Evolutionary conservation across 2,797 vertebrate genomes (phyloP).

Genomic region (Microctenopoma steveboyesi): DNA sequence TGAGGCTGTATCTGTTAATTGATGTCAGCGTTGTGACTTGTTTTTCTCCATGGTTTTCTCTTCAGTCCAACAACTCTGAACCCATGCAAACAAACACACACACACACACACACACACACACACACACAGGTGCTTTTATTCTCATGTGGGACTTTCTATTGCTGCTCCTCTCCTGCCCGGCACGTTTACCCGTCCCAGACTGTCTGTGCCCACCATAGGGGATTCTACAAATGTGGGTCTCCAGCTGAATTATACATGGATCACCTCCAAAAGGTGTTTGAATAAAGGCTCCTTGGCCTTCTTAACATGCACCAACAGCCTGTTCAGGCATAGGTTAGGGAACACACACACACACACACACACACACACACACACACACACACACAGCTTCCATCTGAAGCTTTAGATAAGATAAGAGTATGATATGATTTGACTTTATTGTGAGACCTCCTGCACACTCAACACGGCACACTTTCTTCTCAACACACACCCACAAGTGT

Average conservation of each 20-base stretch:
- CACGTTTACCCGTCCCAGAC: constrained; percentile 20
- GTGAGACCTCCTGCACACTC: constrained; percentile 40
- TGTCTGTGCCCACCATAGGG: constrained; percentile 30
- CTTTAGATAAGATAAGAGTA: constrained; percentile 58
- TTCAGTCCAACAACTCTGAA: constrained; percentile 5
- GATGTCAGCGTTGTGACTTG: constrained; percentile 39
- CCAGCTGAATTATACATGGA: constrained; percentile 65
- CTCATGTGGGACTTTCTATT: constrained; percentile 11
- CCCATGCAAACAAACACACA: not conserved
- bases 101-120: no score
- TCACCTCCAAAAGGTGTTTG: constrained; percentile 50
- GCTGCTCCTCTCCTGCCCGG: constrained; percentile 2
- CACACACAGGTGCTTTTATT: not conserved
- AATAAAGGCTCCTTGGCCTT: constrained; percentile 37
- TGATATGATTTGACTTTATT: constrained; percentile 48
- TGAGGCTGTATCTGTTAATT: constrained; percentile 34
- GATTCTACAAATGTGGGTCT: constrained; percentile 47
- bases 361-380: constrained; percentile 33
- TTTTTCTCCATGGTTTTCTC: constrained; percentile 16
- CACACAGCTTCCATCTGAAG: constrained; percentile 42
- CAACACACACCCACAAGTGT: not conserved
- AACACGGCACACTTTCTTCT: constrained; percentile 16
- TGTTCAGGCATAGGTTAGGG: constrained; percentile 34
- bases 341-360: constrained; percentile 37
- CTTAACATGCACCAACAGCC: constrained; percentile 46